Evolutionary conservation across 2,888 invertebrate genomes (phyloP).

Genomic region (Caradrina kadenii): DNA sequence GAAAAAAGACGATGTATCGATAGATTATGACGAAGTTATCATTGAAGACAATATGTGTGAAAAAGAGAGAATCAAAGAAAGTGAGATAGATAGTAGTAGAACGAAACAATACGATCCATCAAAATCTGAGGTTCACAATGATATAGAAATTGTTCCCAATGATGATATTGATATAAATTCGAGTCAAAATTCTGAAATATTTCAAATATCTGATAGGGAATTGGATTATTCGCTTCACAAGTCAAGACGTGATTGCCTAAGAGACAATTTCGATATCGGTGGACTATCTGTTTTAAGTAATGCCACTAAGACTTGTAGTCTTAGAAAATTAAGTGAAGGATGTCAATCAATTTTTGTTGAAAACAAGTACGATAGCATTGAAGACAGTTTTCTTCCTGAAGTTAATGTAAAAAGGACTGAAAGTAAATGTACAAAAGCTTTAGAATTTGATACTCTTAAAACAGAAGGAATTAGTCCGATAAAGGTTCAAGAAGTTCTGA

Average conservation of each 20-base stretch:
- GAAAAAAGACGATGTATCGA: constrained; percentile 77
- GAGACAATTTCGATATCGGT: constrained; percentile 70
- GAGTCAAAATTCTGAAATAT: constrained; percentile 75
- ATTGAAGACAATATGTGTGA: constrained; percentile 54
- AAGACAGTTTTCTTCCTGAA: constrained; percentile 53
- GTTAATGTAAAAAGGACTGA: constrained; percentile 44
- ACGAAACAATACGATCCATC: constrained; percentile 4
- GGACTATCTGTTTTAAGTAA: constrained; percentile 73
- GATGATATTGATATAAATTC: constrained; percentile 56
- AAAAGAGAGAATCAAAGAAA: constrained; percentile 1
- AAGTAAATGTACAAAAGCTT: background rate
- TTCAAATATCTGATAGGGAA: constrained; percentile 91
- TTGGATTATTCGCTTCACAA: constrained; percentile 91
- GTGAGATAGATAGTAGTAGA: background rate
- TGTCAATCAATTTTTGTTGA: constrained; percentile 22
- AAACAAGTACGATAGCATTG: constrained; percentile 16
- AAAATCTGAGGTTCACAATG: constrained; percentile 10
- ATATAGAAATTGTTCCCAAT: constrained; percentile 30
- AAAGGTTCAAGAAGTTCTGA: constrained; percentile 19
- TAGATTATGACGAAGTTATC: constrained; percentile 82
- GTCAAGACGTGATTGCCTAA: constrained; percentile 67
- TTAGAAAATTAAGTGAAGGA: constrained; percentile 46
- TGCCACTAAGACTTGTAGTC: constrained; percentile 49
- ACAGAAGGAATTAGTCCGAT: constrained; percentile 17
- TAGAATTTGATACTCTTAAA: background rate